Percentiles rank a stretch among this genome's conserved stretches.
These are phyloP conservation scores for Porphyrio hochstetteri DNA, from an alignment of 2,113 vertebrate species.

Conservation along the genomic window DNA sequence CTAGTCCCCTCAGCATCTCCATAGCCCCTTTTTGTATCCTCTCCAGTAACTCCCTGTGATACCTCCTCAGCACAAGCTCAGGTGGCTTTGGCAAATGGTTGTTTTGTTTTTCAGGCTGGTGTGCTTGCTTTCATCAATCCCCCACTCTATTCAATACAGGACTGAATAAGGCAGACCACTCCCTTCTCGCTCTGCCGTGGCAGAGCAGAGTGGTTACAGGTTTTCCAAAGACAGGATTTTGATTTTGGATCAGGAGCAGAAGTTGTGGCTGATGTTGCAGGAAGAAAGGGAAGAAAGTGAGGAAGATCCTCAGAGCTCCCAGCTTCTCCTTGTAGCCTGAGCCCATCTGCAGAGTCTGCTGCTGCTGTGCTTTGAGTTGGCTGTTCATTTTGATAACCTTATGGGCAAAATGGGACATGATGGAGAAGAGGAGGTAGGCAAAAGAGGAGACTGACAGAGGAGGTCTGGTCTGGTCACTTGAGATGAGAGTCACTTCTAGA, in stretches of 20 bases:
- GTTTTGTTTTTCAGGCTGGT: not conserved
- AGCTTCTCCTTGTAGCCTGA: not conserved
- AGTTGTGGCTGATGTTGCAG: not conserved
- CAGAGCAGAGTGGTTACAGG: not conserved
- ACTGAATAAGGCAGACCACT: not conserved
- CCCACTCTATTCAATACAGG: not conserved
- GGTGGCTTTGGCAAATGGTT: not conserved
- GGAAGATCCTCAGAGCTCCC: not conserved
- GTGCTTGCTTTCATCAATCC: not conserved
- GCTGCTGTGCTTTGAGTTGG: not conserved
- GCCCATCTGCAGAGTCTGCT: not conserved
- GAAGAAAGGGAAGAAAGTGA: not conserved
- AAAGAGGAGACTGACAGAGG: not conserved
- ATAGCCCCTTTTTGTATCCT: too few relatives aligned
- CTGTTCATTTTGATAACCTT: not conserved
- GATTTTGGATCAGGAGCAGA: not conserved
- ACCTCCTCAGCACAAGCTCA: not conserved
- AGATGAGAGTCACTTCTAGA: not conserved
- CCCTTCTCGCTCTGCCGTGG: not conserved
- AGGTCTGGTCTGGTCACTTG: too few relatives aligned
- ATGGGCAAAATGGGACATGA: not conserved
- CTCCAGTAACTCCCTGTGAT: not conserved
- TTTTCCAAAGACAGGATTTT: not conserved
- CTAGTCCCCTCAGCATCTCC: too few relatives aligned
- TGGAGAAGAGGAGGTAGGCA: not conserved